phyloP scores from a whole-genome alignment of 1,140 invertebrate genomes.

The Achatina immaculata region DNA sequence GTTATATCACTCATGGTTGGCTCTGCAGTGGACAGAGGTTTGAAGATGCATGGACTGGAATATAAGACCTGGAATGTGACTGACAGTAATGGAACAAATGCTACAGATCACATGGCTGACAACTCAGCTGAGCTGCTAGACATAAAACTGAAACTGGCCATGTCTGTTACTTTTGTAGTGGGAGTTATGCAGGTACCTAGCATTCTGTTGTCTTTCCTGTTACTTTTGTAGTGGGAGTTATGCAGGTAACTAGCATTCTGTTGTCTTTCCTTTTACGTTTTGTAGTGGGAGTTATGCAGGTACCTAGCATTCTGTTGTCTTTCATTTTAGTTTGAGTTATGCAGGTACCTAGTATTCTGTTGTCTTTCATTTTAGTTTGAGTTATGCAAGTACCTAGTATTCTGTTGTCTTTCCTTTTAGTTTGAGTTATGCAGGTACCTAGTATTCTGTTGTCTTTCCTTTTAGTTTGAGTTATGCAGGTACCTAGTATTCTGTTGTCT shows the following conservation, averaged over 20 bases:
- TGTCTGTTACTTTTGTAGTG: constrained; percentile 59
- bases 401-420: no score
- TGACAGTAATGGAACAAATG: constrained; percentile 11
- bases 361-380: no score
- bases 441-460: no score
- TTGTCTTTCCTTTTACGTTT: no score
- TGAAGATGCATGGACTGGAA: constrained; percentile 42
- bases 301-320: no score
- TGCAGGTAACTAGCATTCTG: neutral
- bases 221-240: neutral
- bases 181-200: constrained; percentile 61
- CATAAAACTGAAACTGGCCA: constrained; percentile 53
- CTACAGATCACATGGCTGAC: constrained; percentile 6
- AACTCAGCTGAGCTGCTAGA: constrained; percentile 39
- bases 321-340: neutral
- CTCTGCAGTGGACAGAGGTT: constrained; percentile 60
- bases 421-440: no score
- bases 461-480: no score
- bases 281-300: constrained; percentile 60
- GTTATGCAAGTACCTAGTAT: constrained; percentile 59
- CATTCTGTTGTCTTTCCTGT: no score
- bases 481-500: no score
- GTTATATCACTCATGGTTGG: constrained; percentile 72
- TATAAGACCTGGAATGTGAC: constrained; percentile 37
- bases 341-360: no score